Evolutionary conservation across 2,888 invertebrate species (phyloP).

Genomic region (Plebejus argus): DNA sequence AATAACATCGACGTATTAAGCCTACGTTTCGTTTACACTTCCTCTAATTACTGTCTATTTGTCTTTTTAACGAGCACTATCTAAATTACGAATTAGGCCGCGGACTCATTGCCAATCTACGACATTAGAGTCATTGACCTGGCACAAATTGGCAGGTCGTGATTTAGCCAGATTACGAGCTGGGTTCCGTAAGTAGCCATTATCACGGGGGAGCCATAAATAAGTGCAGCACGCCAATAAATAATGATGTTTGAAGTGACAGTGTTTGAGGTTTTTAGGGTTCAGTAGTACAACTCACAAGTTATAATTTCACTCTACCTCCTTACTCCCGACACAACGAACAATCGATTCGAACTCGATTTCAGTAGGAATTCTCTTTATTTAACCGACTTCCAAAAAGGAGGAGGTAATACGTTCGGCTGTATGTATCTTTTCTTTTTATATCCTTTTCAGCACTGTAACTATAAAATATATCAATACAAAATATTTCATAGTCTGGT

Average conservation of each 20-base stretch:
- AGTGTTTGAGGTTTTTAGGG: not conserved
- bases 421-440: too few relatives aligned
- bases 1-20: not conserved
- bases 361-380: too few relatives aligned
- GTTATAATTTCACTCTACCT: not conserved
- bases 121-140: conserved; percentile 32
- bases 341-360: too few relatives aligned
- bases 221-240: conserved; percentile 4
- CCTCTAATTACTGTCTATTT: not conserved
- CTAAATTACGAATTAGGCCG: conserved; percentile 32
- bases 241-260: not conserved
- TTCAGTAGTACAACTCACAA: not conserved
- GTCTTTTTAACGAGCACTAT: conserved; percentile 20
- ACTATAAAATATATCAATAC: too few relatives aligned
- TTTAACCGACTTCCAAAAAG: too few relatives aligned
- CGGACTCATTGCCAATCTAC: conserved; percentile 29
- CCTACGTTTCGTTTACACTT: not conserved
- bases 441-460: too few relatives aligned
- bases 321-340: too few relatives aligned
- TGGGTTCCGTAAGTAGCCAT: conserved; percentile 22
- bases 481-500: too few relatives aligned
- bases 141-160: conserved; percentile 30
- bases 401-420: too few relatives aligned
- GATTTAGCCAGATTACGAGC: conserved; percentile 30
- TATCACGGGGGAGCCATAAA: conserved; percentile 11